Evolutionary conservation across 2,888 invertebrate species (phyloP).

Genomic region (Eupeodes luniger): DNA sequence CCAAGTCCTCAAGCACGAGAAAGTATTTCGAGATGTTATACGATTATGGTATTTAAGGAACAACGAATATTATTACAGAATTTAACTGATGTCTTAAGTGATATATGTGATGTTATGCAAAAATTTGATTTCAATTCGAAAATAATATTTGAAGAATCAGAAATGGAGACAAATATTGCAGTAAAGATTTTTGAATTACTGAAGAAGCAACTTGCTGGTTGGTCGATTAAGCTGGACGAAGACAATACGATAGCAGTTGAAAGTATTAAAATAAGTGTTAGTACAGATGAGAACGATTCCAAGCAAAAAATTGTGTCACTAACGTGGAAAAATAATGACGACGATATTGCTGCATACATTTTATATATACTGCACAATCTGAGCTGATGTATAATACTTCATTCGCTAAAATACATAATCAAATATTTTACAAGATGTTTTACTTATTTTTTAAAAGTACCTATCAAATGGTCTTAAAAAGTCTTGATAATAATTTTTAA

Average conservation of each 20-base stretch:
- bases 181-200: not conserved
- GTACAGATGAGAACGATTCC: not conserved
- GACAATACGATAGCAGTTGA: not conserved
- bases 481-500: too few relatives aligned
- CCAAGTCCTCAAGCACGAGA: not conserved
- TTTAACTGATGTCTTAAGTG: not conserved
- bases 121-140: not conserved
- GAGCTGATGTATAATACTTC: not conserved
- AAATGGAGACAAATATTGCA: not conserved
- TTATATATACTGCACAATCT: not conserved
- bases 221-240: not conserved
- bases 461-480: too few relatives aligned
- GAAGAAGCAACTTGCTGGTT: not conserved
- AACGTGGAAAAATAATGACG: not conserved
- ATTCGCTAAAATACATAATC: too few relatives aligned
- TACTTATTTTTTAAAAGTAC: too few relatives aligned
- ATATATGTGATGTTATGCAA: not conserved
- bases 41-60: not conserved
- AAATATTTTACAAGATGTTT: too few relatives aligned
- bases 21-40: not conserved
- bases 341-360: slow-evolving; percentile 1
- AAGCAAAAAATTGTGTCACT: not conserved
- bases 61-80: slow-evolving; percentile 5
- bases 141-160: not conserved
- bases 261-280: not conserved